Evolutionary conservation across 1,140 invertebrate genomes (phyloP).

Genomic region (Paraescarpia echinospica): DNA sequence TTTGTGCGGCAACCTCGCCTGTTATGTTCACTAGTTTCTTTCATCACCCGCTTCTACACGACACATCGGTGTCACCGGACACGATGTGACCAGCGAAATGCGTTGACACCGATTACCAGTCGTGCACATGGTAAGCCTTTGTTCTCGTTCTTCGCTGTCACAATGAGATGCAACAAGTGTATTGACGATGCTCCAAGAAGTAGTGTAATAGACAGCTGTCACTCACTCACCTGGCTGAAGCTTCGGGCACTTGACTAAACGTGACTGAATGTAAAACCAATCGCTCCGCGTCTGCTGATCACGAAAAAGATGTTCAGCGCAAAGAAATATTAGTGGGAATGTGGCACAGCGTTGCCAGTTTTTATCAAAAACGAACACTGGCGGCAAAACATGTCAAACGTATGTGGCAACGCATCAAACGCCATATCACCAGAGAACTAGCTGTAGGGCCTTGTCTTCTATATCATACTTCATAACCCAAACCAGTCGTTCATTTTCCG

Average conservation of each 20-base stretch:
- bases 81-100: neutral
- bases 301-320: no score
- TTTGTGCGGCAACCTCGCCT: neutral
- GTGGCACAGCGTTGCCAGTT: no score
- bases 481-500: no score
- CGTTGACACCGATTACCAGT: neutral
- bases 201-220: neutral
- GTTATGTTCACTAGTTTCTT: neutral
- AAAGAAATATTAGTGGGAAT: no score
- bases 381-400: no score
- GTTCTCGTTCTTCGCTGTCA: neutral
- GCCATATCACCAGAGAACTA: no score
- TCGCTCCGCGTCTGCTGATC: neutral
- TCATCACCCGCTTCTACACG: neutral
- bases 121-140: neutral
- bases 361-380: no score
- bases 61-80: neutral
- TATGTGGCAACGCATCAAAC: no score
- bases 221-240: neutral
- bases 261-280: neutral
- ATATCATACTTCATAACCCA: no score
- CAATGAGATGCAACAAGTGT: neutral
- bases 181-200: neutral
- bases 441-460: no score
- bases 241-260: neutral